Evolutionary conservation across 2,113 vertebrate species (phyloP).

Genomic region (Pitta sordida): DNA sequence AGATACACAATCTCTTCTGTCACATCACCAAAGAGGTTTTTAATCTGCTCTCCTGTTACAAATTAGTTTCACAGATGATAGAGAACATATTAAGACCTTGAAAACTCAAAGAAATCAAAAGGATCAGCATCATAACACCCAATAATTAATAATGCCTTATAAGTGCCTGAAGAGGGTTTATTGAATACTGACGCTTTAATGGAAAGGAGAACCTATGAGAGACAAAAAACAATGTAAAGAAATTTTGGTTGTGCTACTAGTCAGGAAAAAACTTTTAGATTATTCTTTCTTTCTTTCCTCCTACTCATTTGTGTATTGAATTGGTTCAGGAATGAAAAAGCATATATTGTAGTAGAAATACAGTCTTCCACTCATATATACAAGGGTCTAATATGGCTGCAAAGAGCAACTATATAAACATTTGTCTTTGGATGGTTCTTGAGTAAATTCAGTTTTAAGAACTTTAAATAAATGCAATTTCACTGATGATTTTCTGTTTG

Average conservation of each 20-base stretch:
- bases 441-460: not conserved
- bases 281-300: not conserved
- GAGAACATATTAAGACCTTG: not conserved
- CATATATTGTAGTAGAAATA: not conserved
- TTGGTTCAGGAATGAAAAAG: not conserved
- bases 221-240: not conserved
- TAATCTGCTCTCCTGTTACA: not conserved
- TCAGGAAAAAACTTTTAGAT: not conserved
- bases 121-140: rapidly evolving
- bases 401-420: not conserved
- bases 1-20: not conserved
- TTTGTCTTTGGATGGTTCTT: not conserved
- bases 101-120: not conserved
- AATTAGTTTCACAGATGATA: not conserved
- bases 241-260: not conserved
- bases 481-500: not conserved
- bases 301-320: not conserved
- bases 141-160: not conserved
- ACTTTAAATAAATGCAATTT: not conserved
- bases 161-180: not conserved
- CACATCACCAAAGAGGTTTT: not conserved
- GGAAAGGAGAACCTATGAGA: not conserved
- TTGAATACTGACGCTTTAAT: not conserved
- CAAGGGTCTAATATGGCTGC: not conserved
- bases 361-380: not conserved